Base-by-base conservation (phyloP, 2,113 vertebrate species). In the Chascanopsetta lugubris region DNA sequence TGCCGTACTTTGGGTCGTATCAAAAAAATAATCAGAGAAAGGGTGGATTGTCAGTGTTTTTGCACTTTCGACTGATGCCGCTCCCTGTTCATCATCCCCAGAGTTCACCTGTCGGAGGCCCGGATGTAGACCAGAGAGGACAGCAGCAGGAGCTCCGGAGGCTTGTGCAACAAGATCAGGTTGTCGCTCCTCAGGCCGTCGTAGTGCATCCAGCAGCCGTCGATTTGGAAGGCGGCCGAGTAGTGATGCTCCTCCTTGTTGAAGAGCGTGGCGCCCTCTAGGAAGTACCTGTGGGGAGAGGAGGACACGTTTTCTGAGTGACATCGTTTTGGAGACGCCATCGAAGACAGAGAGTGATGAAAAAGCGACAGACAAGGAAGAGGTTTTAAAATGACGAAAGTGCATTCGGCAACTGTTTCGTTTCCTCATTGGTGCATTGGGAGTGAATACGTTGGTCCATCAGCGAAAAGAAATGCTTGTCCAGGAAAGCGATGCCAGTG, bases 211-310 rank as follows among this genome's bases (percentile, higher is more conserved):
- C 94, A 94, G 85, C 88, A 93, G 55, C 92, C 92, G 2, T 94
- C 92, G 5, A 94, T 94, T 80, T 94, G 93, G 87, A 95, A 94
- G 38, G 93, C 94, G 45, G 94, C 94, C 5, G 93, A 96, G 79
- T 95, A 96, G 87, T 95, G 95, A 83, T 96, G 94, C 69, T 96
- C 94, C 65, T 95, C 94, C 78, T 91, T 94, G 88, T 93, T 96
- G 87, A 96, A 96, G 66, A 95, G 92, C 10, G 94, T 95, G 84
- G 94, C 94, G 27, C 94, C 95, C 90, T 96, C 95, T 63, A 96
- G 88, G 42, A 92, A 85, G 72, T 96, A 95, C 82, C 95, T 95
- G 85, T 12, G 53, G 67, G 59, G 45, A 51, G 61, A 24, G 75
- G 26, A 17, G 5, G 27, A 32, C 27, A 21, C 3, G 13, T 3